Evolutionary conservation across 2,113 vertebrate genomes (phyloP), one percentile per base, ranked within the genome.

Genomic region (Grammomys dolichurus): DNA sequence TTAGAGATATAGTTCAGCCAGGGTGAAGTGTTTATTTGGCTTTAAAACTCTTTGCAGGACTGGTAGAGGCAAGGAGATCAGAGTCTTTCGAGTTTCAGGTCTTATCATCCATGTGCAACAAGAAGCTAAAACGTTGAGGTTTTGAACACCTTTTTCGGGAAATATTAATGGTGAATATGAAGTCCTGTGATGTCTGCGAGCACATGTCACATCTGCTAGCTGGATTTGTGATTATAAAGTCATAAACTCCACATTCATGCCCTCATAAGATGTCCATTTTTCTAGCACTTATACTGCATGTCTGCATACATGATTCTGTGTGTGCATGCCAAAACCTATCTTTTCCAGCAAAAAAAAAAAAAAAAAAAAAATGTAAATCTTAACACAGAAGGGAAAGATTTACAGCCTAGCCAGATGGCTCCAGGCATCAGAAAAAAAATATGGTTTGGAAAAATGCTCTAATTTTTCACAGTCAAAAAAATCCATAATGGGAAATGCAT

Each of bases 311-410:
- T 85, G 93, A 96, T 87, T 92, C 14, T 84, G 28, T 78, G 26
- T 86, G n/a, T 91, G 43, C 95, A 63, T 95, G 93, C 91, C 94
- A 46, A 51, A 94, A 84, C 96, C 26, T 95, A n/a, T 58, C 81
- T 86, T 96, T 97, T 93, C 94, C 96, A 96, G 95, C 89, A 90
- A 90, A 0, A 88, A 96, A 28, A 96, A 95, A 89, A 96, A 28
- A 96, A 95, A 89, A 40, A 40, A 90, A 90, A 0, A 88, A 96
- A 33, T 54, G 96, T 98, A 97, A 98, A 98, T 98, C 97, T 97
- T 97, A 95, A 96, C 75, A 56, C 60, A 82, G 60, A 97, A 98
- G 92, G 58, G 91, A 96, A 98, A 98, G 96, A 99, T 98, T 98
- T 98, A 98, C 96, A 87, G 95, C 88, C 80, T 78, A 97, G 97